Percentiles rank a stretch among this genome's conserved stretches.
phyloP scores from a whole-genome alignment of 2,888 invertebrate genomes.

The Clitarchus hookeri region DNA sequence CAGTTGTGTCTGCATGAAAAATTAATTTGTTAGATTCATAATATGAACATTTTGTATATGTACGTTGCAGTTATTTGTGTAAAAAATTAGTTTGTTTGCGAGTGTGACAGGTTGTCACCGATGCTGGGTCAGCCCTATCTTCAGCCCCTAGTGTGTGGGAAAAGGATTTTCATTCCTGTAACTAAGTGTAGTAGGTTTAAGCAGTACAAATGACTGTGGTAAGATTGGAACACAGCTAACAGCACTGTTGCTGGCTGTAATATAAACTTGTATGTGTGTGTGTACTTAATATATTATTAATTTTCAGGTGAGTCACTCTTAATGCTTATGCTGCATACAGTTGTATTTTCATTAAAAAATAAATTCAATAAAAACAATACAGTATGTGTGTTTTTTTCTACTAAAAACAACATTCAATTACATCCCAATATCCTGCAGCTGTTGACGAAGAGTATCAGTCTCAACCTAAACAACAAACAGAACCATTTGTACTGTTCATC shows the following conservation, averaged over 20 bases:
- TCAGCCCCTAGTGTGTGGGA: background rate
- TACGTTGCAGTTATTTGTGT: no score
- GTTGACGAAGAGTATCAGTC: no score
- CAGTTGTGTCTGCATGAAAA: no score
- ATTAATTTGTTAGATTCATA: no score
- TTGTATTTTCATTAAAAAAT: constrained; percentile 38
- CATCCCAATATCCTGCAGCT: no score
- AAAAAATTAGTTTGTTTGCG: no score
- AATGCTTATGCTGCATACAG: constrained; percentile 37
- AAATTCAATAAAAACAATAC: background rate
- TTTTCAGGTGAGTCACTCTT: constrained; percentile 22
- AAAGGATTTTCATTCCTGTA: background rate
- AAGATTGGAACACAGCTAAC: background rate
- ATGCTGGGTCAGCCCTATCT: background rate
- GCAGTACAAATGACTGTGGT: background rate
- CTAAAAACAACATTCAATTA: no score
- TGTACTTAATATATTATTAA: constrained; percentile 4
- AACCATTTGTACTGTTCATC: no score
- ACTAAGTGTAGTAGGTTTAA: background rate
- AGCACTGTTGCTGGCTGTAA: background rate
- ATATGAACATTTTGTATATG: no score
- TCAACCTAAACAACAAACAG: no score
- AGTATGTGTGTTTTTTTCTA: no score
- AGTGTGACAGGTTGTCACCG: background rate
- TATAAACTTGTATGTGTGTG: background rate